Base-by-base conservation (phyloP, 2,113 vertebrate species). In the Oxyura jamaicensis region DNA sequence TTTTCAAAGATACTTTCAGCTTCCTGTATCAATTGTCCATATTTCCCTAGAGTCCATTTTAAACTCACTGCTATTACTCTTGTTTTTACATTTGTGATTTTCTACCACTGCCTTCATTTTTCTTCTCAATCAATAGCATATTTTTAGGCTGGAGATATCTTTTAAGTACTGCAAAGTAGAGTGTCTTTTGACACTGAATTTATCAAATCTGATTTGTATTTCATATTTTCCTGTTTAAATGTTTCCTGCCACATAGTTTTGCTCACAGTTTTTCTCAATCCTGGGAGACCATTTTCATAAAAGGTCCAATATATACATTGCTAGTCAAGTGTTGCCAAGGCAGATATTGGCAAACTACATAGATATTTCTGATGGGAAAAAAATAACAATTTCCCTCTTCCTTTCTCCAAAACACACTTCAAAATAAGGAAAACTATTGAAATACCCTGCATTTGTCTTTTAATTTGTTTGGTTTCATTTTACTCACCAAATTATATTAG, bases 1-100 rank as follows among this genome's bases (percentile, higher is more conserved):
- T 95, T 96, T 93, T 68, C 62, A 72, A 93, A 90, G 68, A 55
- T 72, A 88, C 35, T 91, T 93, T 86, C 86, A 72, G 35, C 60
- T 94, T 94, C 83, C 77, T 91, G 53, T 95, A 74, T 84, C 79
- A 91, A 86, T 91, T 95, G 76, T 84, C 58, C 28, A 3, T 71
- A 72, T 78, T 94, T 90, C 90, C 85, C 88, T 19, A 60, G 83
- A 88, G 83, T 20, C 68, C 66, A 35, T 71, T 90, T 93, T 85
- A 95, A 90, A 84, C 55, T 83, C 63, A 52, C 26, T 88, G 31
- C 39, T 88, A 67, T 94, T 85, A 67, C 16, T 46, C 46, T 52
- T 77, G 56, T 2, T 55, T 95, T 90, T 3, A 65, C 26, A 53
- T 92, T 56, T 72, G 56, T 41, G 53, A 66, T 31, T 56, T 94